Evolutionary conservation across 2,888 invertebrate species (phyloP).

Genomic region (Leucoma salicis): DNA sequence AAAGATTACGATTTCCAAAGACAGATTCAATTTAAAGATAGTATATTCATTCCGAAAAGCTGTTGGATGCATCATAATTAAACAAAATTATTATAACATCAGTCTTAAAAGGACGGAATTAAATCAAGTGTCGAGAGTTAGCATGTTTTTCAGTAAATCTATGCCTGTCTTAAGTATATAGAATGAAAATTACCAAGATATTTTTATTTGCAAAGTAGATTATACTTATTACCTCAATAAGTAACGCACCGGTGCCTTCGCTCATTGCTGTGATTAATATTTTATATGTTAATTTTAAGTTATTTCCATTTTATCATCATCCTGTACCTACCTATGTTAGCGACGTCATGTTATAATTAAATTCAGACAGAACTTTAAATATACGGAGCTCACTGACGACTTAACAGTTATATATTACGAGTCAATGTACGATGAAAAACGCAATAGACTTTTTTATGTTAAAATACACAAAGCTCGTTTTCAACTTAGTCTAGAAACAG

Average conservation of each 20-base stretch:
- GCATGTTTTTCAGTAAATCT: not conserved
- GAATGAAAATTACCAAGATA: not conserved
- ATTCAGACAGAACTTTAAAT: not conserved
- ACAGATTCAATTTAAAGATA: too few relatives aligned
- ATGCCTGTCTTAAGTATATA: not conserved
- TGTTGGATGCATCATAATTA: too few relatives aligned
- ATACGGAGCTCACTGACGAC: not conserved
- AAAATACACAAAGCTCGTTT: too few relatives aligned
- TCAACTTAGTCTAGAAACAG: too few relatives aligned
- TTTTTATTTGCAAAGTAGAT: not conserved
- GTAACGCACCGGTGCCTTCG: constrained; percentile 4
- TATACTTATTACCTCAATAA: constrained; percentile 17
- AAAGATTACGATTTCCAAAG: too few relatives aligned
- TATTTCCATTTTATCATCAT: not conserved
- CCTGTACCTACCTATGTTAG: not conserved
- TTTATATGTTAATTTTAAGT: not conserved
- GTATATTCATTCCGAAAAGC: too few relatives aligned
- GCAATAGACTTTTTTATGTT: too few relatives aligned
- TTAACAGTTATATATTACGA: constrained; percentile 4
- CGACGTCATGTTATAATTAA: not conserved
- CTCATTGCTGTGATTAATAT: not conserved
- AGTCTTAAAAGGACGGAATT: too few relatives aligned
- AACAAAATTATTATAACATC: too few relatives aligned
- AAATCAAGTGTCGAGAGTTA: too few relatives aligned
- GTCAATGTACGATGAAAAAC: constrained; percentile 8